Evolutionary conservation across 2,113 vertebrate genomes (phyloP).

Genomic region (Micromys minutus): DNA sequence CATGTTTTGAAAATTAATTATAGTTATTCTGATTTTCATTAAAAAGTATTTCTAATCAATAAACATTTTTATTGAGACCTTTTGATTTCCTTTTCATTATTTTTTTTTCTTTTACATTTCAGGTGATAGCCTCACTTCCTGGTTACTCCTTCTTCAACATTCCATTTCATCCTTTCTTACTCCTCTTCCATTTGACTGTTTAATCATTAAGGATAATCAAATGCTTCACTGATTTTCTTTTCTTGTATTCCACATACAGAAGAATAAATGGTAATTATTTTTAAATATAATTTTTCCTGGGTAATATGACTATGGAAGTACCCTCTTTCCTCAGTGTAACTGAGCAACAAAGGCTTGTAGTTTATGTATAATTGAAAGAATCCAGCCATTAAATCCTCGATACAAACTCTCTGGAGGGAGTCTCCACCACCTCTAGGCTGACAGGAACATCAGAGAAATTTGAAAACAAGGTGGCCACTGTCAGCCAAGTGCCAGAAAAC

Average conservation of each 20-base stretch:
- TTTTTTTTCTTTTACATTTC: no score
- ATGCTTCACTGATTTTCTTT: background rate
- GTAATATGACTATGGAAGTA: background rate
- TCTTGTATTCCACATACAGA: background rate
- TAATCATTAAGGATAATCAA: background rate
- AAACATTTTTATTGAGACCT: background rate
- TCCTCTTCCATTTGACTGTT: background rate
- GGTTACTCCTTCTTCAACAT: no score
- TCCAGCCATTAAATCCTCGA: background rate
- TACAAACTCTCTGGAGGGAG: background rate
- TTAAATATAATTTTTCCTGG: background rate
- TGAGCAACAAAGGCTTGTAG: background rate
- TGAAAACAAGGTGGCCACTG: background rate
- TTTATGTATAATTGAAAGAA: background rate
- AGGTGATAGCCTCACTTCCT: no score
- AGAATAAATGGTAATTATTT: background rate
- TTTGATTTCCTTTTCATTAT: background rate
- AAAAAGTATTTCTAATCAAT: background rate
- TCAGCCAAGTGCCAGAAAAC: background rate
- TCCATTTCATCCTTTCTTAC: no score
- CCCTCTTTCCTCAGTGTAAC: background rate
- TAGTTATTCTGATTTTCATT: background rate
- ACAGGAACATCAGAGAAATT: background rate
- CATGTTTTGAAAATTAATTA: background rate
- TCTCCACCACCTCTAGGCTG: background rate